These are phyloP conservation scores for chimpanzee (Pan troglodytes) DNA, from an alignment of 2,113 vertebrate genomes.

Conservation along the genomic window NHGRI_mPanTro3-v2.1_pri NC_072404.2:61195501-61196000, in stretches of 20 bases:
- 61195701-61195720: neutral
- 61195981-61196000: neutral
- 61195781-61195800: neutral
- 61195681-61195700: neutral
- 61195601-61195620: neutral
- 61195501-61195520: no score
- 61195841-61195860: neutral
- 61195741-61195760: neutral
- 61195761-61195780: neutral
- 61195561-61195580: neutral
- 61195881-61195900: neutral
- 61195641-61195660: neutral
- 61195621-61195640: neutral
- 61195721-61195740: neutral
- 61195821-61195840: neutral
- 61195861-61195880: neutral
- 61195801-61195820: neutral
- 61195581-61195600: neutral
- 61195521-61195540: no score
- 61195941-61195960: neutral
- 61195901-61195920: neutral
- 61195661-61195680: neutral
- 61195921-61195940: neutral
- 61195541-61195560: neutral
- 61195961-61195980: neutral